Evolutionary conservation across 2,888 invertebrate genomes (phyloP).

Genomic region (Toxonevra muliebris): DNA sequence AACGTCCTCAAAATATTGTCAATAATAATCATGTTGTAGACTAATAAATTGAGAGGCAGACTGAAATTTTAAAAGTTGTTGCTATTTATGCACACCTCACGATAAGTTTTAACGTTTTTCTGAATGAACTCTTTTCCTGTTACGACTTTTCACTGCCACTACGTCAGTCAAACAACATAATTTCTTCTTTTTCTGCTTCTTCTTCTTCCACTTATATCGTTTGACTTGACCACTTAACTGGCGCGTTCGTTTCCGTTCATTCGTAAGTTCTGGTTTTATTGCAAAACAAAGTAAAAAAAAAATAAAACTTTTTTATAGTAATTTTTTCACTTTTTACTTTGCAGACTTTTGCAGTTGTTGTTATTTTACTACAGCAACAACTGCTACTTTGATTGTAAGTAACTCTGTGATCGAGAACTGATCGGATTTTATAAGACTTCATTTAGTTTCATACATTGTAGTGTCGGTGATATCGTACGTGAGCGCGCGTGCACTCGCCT

Average conservation of each 20-base stretch:
- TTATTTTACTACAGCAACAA: slow-evolving; percentile 6
- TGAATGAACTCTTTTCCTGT: no score
- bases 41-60: no score
- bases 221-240: slow-evolving; percentile 43
- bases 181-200: no score
- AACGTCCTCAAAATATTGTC: no score
- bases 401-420: slow-evolving; percentile 13
- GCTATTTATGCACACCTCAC: no score
- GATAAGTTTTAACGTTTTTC: no score
- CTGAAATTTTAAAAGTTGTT: no score
- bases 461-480: not conserved
- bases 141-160: no score
- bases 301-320: no score
- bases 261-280: slow-evolving; percentile 13
- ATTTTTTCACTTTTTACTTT: not conserved
- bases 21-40: no score
- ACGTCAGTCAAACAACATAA: no score
- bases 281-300: not conserved
- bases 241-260: slow-evolving; percentile 45
- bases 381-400: slow-evolving; percentile 8
- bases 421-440: slow-evolving; percentile 18
- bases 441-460: slow-evolving; percentile 1
- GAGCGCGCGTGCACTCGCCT: not conserved
- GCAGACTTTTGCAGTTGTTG: not conserved
- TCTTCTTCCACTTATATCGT: slow-evolving; percentile 16